Evolutionary conservation across 1,140 invertebrate genomes (phyloP).

Genomic region (Hyposmocoma kahamanoa): DNA sequence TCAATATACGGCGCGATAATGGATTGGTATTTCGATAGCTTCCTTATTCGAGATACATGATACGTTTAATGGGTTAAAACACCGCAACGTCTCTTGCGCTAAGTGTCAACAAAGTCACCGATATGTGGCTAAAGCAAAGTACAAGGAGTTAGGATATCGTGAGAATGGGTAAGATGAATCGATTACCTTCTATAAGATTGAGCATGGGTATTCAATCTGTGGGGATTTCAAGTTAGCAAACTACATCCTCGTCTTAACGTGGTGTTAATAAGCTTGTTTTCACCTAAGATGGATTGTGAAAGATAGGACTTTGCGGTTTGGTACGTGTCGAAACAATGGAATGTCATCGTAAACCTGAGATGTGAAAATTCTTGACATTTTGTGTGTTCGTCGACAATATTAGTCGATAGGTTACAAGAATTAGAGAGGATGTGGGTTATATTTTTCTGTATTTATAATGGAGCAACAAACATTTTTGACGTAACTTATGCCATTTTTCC

Average conservation of each 20-base stretch:
- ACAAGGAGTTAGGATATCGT: slow-evolving; percentile 27
- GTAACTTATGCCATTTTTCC: no score
- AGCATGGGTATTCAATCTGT: slow-evolving; percentile 36
- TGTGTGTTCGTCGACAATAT: no score
- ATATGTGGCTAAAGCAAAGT: background rate
- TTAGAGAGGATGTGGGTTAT: no score
- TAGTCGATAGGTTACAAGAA: no score
- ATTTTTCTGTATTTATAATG: no score
- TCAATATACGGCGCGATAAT: background rate
- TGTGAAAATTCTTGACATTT: no score
- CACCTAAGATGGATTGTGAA: slow-evolving; percentile 30
- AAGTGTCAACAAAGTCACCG: background rate
- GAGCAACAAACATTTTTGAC: no score
- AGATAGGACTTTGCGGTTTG: no score
- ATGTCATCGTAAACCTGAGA: no score
- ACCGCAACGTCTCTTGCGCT: background rate
- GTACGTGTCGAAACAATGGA: no score
- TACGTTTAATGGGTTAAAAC: background rate
- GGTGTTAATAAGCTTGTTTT: slow-evolving; percentile 32
- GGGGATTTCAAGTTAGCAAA: slow-evolving; percentile 23
- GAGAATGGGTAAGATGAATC: slow-evolving; percentile 34
- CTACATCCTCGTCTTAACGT: slow-evolving; percentile 12
- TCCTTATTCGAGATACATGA: background rate
- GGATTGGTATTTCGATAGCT: background rate
- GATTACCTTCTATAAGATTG: slow-evolving; percentile 45